Percentiles rank a stretch among this genome's conserved stretches.
These are phyloP conservation scores for Halictus ligatus DNA, from an alignment of 2,888 invertebrate species.

Conservation along the genomic window DNA sequence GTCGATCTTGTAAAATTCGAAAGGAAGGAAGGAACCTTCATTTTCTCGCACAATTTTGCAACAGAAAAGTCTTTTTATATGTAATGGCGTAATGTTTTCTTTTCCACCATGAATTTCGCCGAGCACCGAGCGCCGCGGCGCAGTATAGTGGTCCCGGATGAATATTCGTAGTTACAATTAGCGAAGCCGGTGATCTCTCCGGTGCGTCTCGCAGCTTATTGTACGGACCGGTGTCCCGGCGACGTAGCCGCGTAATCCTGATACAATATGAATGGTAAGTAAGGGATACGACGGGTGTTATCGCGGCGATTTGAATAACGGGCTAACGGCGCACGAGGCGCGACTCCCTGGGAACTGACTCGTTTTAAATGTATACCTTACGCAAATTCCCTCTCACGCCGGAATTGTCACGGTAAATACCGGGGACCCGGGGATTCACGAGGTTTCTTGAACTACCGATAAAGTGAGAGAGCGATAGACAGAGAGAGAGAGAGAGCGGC, in stretches of 20 bases:
- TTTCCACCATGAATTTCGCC: neutral
- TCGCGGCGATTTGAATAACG: slow-evolving; percentile 48
- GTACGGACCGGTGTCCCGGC: slow-evolving; percentile 18
- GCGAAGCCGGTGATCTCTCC: slow-evolving; percentile 35
- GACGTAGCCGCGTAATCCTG: slow-evolving; percentile 30
- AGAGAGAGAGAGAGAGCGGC: neutral
- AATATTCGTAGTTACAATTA: slow-evolving; percentile 63
- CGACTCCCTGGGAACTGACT: slow-evolving; percentile 7
- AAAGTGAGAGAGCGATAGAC: neutral
- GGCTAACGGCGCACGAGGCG: neutral
- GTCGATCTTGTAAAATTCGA: neutral
- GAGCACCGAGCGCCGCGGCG: neutral
- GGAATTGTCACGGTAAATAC: neutral
- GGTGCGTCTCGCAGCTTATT: slow-evolving; percentile 30
- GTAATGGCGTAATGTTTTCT: neutral
- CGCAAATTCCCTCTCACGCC: neutral
- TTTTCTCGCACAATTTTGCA: too few relatives aligned
- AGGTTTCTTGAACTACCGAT: neutral
- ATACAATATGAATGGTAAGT: slow-evolving; percentile 55
- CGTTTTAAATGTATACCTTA: slow-evolving; percentile 18
- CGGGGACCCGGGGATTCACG: neutral
- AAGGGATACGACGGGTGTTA: slow-evolving; percentile 35
- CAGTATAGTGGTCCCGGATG: slow-evolving; percentile 9
- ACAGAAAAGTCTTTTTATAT: neutral
- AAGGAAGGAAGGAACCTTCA: neutral